These are phyloP conservation scores for Cygnus atratus DNA, from an alignment of 2,113 vertebrate species.

Conservation along the genomic window DNA sequence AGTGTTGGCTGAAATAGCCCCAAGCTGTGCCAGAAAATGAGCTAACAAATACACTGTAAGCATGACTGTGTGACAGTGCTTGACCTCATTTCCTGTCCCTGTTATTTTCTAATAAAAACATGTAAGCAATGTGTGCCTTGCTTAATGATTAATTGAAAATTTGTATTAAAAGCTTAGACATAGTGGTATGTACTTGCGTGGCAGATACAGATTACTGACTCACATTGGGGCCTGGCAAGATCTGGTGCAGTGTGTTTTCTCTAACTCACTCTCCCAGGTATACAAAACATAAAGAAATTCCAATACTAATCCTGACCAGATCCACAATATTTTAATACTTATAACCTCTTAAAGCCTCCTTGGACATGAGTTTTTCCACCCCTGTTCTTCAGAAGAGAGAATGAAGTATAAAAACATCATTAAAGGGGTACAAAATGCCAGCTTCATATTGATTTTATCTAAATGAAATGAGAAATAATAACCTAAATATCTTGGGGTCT, in stretches of 20 bases:
- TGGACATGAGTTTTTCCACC: not conserved
- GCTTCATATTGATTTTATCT: not conserved
- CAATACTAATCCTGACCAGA: not conserved
- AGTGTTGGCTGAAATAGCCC: not conserved
- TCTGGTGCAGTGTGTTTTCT: not conserved
- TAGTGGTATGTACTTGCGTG: not conserved
- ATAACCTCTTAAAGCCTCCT: not conserved
- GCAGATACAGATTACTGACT: not conserved
- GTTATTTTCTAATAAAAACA: not conserved
- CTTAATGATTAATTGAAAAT: not conserved
- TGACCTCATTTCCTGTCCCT: not conserved
- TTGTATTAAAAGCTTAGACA: not conserved
- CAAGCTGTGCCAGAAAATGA: not conserved
- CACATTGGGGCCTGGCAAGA: not conserved
- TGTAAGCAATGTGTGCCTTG: not conserved
- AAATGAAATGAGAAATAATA: conserved; percentile 26
- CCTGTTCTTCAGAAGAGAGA: not conserved
- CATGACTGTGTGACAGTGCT: not conserved
- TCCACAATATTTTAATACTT: not conserved
- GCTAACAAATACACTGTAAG: not conserved
- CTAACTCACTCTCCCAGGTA: not conserved
- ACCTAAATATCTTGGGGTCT: not conserved
- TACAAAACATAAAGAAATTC: not conserved
- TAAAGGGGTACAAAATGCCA: not conserved
- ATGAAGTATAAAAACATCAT: not conserved